Evolutionary conservation across 2,797 vertebrate genomes (phyloP).

Genomic region (Mastacembelus armatus): DNA sequence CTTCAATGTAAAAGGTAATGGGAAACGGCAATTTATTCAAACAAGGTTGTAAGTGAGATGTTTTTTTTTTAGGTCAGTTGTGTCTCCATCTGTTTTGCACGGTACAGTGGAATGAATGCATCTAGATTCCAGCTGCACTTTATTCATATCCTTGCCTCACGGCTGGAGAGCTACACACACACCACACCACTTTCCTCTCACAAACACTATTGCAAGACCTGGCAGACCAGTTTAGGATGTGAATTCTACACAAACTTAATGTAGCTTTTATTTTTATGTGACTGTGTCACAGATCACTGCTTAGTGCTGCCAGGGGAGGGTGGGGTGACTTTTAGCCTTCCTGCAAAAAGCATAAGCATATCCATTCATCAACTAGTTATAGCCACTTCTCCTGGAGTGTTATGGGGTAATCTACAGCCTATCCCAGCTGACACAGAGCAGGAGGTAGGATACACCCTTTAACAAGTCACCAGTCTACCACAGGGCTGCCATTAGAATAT

Average conservation of each 20-base stretch:
- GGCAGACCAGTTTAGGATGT: conserved; percentile 37
- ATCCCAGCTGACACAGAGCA: no score
- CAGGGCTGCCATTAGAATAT: conserved; percentile 9
- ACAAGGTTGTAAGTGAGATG: conserved; percentile 57
- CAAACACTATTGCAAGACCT: conserved; percentile 44
- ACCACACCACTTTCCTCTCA: conserved; percentile 37
- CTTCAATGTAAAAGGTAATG: conserved; percentile 53
- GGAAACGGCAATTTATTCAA: conserved; percentile 55
- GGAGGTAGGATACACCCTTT: no score
- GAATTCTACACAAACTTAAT: conserved; percentile 22
- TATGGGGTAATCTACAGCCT: no score
- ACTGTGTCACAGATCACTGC: conserved; percentile 33
- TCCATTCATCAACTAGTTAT: neutral
- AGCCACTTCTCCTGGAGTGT: no score
- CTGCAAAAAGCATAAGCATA: neutral
- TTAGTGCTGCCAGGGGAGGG: conserved; percentile 5
- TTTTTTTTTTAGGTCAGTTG: conserved; percentile 69
- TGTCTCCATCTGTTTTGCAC: conserved; percentile 72
- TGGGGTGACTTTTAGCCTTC: neutral
- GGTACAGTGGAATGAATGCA: conserved; percentile 66
- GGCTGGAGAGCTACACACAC: conserved; percentile 52
- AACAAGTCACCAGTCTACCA: neutral
- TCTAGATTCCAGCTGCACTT: conserved; percentile 77
- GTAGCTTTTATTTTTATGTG: conserved; percentile 31
- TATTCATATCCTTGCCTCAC: conserved; percentile 73